Base-by-base conservation (phyloP, 1,140 invertebrate species). In the Sycophila sp. region DNA sequence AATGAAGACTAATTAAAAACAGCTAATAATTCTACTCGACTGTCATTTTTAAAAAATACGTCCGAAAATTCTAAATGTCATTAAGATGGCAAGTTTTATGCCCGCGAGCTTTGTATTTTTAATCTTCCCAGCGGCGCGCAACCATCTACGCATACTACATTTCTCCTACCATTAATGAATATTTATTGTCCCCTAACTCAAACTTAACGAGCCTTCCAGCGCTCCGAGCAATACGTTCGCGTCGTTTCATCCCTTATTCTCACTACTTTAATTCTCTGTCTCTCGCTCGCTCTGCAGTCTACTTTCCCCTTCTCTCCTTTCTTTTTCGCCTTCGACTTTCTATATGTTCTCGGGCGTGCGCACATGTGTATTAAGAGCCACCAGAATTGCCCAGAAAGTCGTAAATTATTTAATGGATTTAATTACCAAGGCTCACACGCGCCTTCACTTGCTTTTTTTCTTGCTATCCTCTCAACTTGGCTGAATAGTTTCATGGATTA, bases 141-240 rank as follows among this genome's bases (percentile, higher is more conserved):
- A n/a, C n/a, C n/a, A n/a, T n/a, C n/a, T n/a, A 51, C 51, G 69
- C 55, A 62, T 58, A 71, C 73, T 56, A 76, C 68, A 66, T 69
- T 58, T 73, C 74, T 78, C 76, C 71, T 73, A 56, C 76, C 73
- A 81, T 82, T 80, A 81, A 83, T 83, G 79, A 84, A 84, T 83
- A 85, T 84, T 84, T 81, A 84, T 84, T 79, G 76, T 80, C 75
- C 76, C 72, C 75, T 79, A 78, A 78, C 71, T 78, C 75, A 80
- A 78, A 80, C 76, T 83, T 81, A 81, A 84, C 79, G 79, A 83
- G 78, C 66, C 49, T 69, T 72, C 30, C 55, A 42, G 67, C 60
- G 38, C 58, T 7, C 5, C 34, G 5, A 13, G 5, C 13, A 36
- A 53, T 5, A 5, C 13, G 28, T 13, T 51, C n/a, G 19, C 19